A percentile compares a stretch with the other conserved stretches of the same genome.
Evolutionary conservation across 37 sponge, comb jelly and placozoan genomes (phyloP).

Genomic region (Lycopodina hypogea): DNA sequence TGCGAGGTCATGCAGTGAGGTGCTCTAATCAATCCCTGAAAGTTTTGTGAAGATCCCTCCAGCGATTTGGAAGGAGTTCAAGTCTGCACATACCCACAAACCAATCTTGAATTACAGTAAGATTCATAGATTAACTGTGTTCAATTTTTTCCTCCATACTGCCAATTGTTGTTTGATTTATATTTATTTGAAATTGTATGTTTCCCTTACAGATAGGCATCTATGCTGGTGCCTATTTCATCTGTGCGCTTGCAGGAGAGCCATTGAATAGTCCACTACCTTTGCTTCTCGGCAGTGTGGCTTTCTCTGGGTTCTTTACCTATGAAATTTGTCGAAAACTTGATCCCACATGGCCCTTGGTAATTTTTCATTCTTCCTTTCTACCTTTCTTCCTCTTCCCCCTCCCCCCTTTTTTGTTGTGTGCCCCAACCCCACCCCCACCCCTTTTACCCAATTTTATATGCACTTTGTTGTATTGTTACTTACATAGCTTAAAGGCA

Average conservation of each 20-base stretch:
- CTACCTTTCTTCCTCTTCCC: neutral
- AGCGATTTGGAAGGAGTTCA: no score
- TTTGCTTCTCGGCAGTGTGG: constrained; percentile 49
- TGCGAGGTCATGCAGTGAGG: no score
- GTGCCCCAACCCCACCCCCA: no score
- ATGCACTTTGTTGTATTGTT: neutral
- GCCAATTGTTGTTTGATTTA: no score
- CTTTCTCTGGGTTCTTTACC: constrained; percentile 80
- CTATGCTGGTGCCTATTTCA: constrained; percentile 52
- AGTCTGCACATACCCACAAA: no score
- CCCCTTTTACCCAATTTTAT: neutral
- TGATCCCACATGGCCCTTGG: constrained; percentile 69
- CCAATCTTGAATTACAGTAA: no score
- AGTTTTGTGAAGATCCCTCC: no score
- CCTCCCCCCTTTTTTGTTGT: no score
- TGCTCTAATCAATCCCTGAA: no score
- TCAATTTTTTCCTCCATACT: no score
- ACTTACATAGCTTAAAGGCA: constrained; percentile 65
- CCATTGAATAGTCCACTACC: constrained; percentile 38
- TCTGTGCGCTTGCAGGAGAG: constrained; percentile 42
- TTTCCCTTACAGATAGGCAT: constrained; percentile 29
- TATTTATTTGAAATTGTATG: no score
- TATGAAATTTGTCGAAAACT: constrained; percentile 85
- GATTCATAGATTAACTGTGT: no score
- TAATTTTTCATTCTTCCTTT: constrained; percentile 5